These are phyloP conservation scores for Reticulitermes lucifugus DNA, from an alignment of 2,888 invertebrate genomes.

Conservation along the genomic window DNA sequence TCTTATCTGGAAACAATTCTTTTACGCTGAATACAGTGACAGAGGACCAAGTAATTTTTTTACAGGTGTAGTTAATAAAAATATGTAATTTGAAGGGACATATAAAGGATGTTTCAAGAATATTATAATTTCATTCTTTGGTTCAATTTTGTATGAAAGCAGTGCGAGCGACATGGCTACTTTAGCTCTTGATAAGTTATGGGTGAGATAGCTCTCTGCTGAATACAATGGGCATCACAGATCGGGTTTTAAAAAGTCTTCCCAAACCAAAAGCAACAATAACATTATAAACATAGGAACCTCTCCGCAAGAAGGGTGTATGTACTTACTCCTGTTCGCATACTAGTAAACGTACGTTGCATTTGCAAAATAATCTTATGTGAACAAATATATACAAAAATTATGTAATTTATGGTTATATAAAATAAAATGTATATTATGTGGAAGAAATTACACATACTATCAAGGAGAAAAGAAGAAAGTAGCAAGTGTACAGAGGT, in stretches of 20 bases:
- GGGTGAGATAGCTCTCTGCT: constrained; percentile 35
- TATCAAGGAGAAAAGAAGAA: no score
- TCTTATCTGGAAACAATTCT: no score
- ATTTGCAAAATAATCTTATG: no score
- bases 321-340: neutral
- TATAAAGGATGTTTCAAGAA: neutral
- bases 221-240: constrained; percentile 42
- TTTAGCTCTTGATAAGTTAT: constrained; percentile 36
- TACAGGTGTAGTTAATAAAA: neutral
- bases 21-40: neutral
- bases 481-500: no score
- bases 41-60: no score
- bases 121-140: neutral
- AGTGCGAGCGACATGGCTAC: neutral
- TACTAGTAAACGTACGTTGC: no score
- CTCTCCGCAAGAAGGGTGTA: neutral
- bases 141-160: constrained; percentile 10
- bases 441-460: no score
- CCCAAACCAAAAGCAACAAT: constrained; percentile 33
- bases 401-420: no score
- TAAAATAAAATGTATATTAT: no score
- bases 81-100: neutral
- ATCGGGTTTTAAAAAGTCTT: constrained; percentile 38
- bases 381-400: no score
- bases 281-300: neutral